phyloP scores from a whole-genome alignment of 1,140 invertebrate species.

The Lucilia sericata region DNA sequence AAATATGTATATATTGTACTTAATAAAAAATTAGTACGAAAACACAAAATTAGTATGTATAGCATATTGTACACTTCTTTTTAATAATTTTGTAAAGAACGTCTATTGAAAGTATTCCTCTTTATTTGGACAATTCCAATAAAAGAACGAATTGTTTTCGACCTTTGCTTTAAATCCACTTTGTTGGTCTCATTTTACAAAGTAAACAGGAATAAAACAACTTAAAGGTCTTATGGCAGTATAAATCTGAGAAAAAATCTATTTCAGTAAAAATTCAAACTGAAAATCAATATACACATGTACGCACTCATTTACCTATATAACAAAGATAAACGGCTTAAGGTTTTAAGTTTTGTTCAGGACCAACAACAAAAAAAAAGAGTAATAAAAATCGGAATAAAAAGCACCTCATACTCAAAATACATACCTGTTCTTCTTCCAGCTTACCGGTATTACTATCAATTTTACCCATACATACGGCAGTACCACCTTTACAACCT shows the following conservation, averaged over 20 bases:
- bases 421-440: slow-evolving; percentile 69
- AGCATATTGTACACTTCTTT: too few species aligned
- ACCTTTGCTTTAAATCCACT: too few species aligned
- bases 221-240: background rate
- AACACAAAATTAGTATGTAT: too few species aligned
- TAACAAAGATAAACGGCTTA: slow-evolving; percentile 28
- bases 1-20: too few species aligned
- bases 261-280: background rate
- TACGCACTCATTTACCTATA: background rate
- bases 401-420: background rate
- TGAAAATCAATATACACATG: slow-evolving; percentile 3
- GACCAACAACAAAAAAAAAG: background rate
- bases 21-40: too few species aligned
- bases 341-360: slow-evolving; percentile 28
- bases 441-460: slow-evolving; percentile 58
- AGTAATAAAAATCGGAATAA: background rate
- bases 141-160: too few species aligned
- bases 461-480: slow-evolving; percentile 68
- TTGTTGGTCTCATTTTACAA: too few species aligned
- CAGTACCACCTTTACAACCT: slow-evolving; percentile 69
- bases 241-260: background rate
- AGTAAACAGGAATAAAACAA: background rate
- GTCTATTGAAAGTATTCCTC: too few species aligned
- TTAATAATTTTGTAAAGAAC: too few species aligned
- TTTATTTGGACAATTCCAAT: too few species aligned